phyloP scores from a whole-genome alignment of 1,140 invertebrate genomes.

The Ruditapes philippinarum region DNA sequence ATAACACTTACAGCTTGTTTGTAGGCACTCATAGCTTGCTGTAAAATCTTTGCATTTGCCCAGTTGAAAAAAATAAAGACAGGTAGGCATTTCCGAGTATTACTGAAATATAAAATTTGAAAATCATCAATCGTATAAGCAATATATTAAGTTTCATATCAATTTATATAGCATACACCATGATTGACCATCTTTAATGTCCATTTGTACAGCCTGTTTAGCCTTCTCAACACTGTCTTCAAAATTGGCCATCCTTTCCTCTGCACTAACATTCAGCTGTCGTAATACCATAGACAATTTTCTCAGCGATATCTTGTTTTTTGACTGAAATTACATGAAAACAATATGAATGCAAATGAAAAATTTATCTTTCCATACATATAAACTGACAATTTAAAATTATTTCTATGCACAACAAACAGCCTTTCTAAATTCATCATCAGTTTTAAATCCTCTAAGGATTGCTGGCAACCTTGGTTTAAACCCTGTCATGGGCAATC shows the following conservation, averaged over 20 bases:
- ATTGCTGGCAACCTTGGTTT: no score
- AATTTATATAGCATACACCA: slow-evolving; percentile 88
- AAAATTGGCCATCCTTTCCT: slow-evolving; percentile 90
- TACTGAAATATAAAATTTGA: slow-evolving; percentile 85
- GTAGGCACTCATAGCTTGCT: slow-evolving; percentile 93
- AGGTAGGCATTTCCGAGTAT: slow-evolving; percentile 95
- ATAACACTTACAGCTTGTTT: slow-evolving; percentile 92
- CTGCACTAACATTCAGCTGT: slow-evolving; percentile 89
- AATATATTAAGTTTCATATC: no score
- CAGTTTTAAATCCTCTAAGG: no score
- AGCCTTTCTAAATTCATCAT: no score
- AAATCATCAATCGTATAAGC: no score
- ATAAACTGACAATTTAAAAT: no score
- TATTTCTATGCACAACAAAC: no score
- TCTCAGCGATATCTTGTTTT: slow-evolving; percentile 93
- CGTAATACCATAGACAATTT: slow-evolving; percentile 95
- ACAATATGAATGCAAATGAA: no score
- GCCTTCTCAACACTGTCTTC: slow-evolving; percentile 92
- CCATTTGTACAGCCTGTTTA: slow-evolving; percentile 93
- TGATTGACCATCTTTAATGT: slow-evolving; percentile 93
- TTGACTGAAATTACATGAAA: slow-evolving; percentile 88
- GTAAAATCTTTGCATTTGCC: slow-evolving; percentile 91
- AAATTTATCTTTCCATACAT: no score
- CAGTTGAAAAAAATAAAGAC: slow-evolving; percentile 92
- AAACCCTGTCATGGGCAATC: no score